Percentiles rank a stretch among this genome's conserved stretches.
phyloP scores from a whole-genome alignment of 2,888 invertebrate genomes.

The Chymomyza amoena region DNA sequence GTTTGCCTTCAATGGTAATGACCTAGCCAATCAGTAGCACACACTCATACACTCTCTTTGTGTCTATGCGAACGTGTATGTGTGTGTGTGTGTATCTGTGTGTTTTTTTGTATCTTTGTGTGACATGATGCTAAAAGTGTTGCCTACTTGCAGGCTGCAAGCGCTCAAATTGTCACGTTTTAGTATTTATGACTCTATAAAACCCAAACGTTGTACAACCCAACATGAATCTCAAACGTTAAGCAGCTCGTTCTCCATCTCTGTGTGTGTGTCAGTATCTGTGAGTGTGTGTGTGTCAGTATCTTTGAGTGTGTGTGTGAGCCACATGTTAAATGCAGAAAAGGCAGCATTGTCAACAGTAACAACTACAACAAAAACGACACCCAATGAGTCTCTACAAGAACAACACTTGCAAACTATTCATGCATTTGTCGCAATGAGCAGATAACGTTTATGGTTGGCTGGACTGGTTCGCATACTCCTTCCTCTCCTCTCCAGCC shows the following conservation, averaged over 20 bases:
- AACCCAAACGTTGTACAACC: conserved; percentile 50
- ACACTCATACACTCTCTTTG: neutral
- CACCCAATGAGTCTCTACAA: neutral
- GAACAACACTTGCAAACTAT: conserved; percentile 44
- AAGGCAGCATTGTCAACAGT: conserved; percentile 5
- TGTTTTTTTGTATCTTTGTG: neutral
- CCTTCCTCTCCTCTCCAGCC: neutral
- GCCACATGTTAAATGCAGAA: conserved; percentile 38
- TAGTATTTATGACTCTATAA: conserved; percentile 56
- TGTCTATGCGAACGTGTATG: too few species aligned
- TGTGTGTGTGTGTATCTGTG: neutral
- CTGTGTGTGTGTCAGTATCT: neutral
- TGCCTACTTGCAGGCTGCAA: conserved; percentile 6
- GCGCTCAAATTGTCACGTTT: conserved; percentile 11
- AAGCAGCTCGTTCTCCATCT: conserved; percentile 19
- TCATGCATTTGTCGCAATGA: conserved; percentile 65
- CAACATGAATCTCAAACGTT: conserved; percentile 48
- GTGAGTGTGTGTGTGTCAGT: neutral
- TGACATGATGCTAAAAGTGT: conserved; percentile 4
- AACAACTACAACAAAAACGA: neutral
- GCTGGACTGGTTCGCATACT: conserved; percentile 44
- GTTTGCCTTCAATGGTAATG: neutral
- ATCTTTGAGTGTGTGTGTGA: neutral
- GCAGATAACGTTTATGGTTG: conserved; percentile 67
- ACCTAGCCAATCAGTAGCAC: neutral